Evolutionary conservation across 1,140 invertebrate species (phyloP).

Genomic region (Artemia franciscana): DNA sequence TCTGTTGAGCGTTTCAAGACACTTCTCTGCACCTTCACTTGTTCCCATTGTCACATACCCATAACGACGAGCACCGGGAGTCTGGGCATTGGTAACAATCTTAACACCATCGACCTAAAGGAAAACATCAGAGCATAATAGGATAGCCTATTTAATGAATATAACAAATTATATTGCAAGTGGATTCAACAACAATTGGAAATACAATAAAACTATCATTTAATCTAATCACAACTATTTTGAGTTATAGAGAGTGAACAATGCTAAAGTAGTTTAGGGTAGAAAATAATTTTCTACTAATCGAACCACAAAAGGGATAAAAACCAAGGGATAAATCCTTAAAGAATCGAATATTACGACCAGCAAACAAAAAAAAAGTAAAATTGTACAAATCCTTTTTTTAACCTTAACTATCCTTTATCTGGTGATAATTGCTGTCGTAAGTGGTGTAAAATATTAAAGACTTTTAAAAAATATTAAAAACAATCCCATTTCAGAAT

Average conservation of each 20-base stretch:
- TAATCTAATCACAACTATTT: too few species aligned
- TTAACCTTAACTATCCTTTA: too few species aligned
- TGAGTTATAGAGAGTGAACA: too few species aligned
- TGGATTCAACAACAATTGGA: not conserved
- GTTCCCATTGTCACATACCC: constrained; percentile 84
- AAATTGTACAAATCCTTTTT: constrained; percentile 4
- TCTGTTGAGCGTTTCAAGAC: constrained; percentile 63
- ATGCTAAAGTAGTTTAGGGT: too few species aligned
- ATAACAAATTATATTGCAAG: not conserved
- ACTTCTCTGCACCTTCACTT: constrained; percentile 61
- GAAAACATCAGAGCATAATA: not conserved
- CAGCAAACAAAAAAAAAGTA: not conserved
- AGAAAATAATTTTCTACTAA: not conserved
- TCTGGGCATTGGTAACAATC: constrained; percentile 80
- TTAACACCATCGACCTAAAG: constrained; percentile 52
- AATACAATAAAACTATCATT: too few species aligned
- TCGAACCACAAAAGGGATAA: not conserved
- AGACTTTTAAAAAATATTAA: too few species aligned
- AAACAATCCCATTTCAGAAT: too few species aligned
- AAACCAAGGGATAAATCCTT: not conserved
- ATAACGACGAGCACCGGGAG: constrained; percentile 71
- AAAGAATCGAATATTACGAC: not conserved
- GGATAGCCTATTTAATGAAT: not conserved
- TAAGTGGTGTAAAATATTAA: too few species aligned
- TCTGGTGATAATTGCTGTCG: too few species aligned